These are phyloP conservation scores for Centruroides vittatus DNA, from an alignment of 1,140 invertebrate species.

Conservation along the genomic window DNA sequence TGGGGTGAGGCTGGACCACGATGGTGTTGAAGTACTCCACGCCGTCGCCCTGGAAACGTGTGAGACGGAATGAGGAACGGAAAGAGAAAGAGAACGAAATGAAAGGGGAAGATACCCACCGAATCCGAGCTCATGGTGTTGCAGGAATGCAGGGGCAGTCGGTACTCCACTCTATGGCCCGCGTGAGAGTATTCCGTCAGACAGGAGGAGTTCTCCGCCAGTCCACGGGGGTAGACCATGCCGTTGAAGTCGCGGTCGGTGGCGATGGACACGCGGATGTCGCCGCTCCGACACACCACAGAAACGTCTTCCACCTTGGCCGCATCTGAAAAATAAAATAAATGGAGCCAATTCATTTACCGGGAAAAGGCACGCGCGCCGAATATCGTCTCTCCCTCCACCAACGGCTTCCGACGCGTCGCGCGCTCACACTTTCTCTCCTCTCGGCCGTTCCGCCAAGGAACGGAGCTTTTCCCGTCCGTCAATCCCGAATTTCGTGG, in stretches of 20 bases:
- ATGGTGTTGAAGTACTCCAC: slow-evolving; percentile 86
- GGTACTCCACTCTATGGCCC: slow-evolving; percentile 56
- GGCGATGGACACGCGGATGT: slow-evolving; percentile 46
- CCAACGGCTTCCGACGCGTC: too few relatives aligned
- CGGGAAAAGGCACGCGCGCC: too few relatives aligned
- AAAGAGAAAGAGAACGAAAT: not conserved
- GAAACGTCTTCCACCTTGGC: slow-evolving; percentile 34
- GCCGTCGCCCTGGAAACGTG: slow-evolving; percentile 55
- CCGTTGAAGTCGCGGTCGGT: slow-evolving; percentile 57
- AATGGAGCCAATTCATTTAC: too few relatives aligned
- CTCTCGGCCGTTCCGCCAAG: too few relatives aligned
- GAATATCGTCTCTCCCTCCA: too few relatives aligned
- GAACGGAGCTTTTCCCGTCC: too few relatives aligned
- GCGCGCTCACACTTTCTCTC: too few relatives aligned
- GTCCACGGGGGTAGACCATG: slow-evolving; percentile 75
- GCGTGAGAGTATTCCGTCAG: slow-evolving; percentile 57
- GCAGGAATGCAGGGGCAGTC: slow-evolving; percentile 68
- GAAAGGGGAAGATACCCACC: slow-evolving; percentile 28
- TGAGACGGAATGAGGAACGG: not conserved
- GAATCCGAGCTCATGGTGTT: slow-evolving; percentile 85
- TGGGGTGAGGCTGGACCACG: slow-evolving; percentile 77
- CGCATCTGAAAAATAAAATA: too few relatives aligned
- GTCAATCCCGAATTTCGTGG: too few relatives aligned
- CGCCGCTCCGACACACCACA: slow-evolving; percentile 52
- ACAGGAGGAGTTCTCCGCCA: slow-evolving; percentile 79